Evolutionary conservation across 2,113 vertebrate species (phyloP), one percentile per base, ranked within the genome.

Genomic region (Peromyscus polionotus): DNA sequence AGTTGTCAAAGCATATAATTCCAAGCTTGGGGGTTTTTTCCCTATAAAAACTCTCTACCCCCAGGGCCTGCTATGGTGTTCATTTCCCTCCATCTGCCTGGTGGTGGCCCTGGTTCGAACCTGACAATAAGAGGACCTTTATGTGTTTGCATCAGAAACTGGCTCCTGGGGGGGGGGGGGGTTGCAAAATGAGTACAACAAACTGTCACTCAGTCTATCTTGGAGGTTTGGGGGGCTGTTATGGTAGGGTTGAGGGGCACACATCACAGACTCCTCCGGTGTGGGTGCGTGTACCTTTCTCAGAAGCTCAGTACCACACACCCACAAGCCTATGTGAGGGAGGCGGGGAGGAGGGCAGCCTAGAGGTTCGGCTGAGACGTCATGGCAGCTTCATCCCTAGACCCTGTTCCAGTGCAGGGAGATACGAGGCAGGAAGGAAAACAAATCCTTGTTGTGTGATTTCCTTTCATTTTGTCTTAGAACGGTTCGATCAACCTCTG

Each of bases 391-490:
- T n/a, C 33, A 81, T 57, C n/a, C 51, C 79, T 59, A 59, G 19
- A 24, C 36, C 36, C 51, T 22, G 9, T 22, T 36, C 31, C 17
- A 81, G 5, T 51, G 51, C 33, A 42, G 20, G n/a, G 22, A 39
- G n/a, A 75, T 81, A 22, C 12, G 19, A 81, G 31, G 31, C 33
- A 81, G 31, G 57, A 80, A 9, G 51, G 36, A 81, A 54, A 81
- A 59, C 80, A 59, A 39, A 36, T 24, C 24, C 16, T 54, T 70
- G 14, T 28, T 88, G 4, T 79, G 48, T 75, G 31, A 24, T 81
- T 96, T 87, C 31, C 88, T 92, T 92, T 48, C 16, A 51, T 76
- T 92, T 93, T 73, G 39, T 59, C 1, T 79, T 75, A 81, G 89
- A 95, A 88, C 59, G 22, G 7, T 88, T 92, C 91, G 19, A 45